Evolutionary conservation across 2,113 vertebrate genomes (phyloP).

Genomic region (Campylorhamphus procurvoides): DNA sequence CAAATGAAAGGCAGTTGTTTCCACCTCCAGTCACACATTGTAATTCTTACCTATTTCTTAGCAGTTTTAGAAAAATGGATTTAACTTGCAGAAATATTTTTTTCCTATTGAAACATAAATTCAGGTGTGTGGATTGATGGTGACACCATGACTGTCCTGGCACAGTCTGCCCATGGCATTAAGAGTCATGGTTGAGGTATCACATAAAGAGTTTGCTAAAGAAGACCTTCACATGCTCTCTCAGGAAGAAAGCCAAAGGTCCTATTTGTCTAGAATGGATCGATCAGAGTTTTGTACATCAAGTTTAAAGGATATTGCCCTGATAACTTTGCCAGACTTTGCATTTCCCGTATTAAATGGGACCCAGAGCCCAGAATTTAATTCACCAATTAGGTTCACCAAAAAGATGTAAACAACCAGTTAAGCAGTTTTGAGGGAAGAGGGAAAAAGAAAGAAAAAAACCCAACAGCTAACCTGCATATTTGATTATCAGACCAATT

Average conservation of each 20-base stretch:
- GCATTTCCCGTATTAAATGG: slow-evolving; percentile 12
- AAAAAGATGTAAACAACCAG: neutral
- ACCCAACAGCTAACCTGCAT: neutral
- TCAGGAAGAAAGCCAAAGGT: slow-evolving; percentile 31
- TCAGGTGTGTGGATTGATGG: neutral
- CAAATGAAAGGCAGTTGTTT: neutral
- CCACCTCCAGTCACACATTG: neutral
- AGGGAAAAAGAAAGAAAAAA: neutral
- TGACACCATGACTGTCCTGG: neutral
- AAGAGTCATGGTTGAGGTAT: neutral
- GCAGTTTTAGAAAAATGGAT: neutral
- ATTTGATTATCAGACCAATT: neutral
- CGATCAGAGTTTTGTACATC: neutral
- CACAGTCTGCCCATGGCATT: neutral
- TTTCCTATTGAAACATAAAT: neutral
- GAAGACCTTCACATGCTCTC: neutral
- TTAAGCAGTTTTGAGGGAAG: neutral
- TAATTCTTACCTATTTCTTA: neutral
- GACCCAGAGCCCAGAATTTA: neutral
- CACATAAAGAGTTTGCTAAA: neutral
- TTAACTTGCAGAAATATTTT: neutral
- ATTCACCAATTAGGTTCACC: neutral
- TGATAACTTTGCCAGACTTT: slow-evolving; percentile 25
- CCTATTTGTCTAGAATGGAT: neutral
- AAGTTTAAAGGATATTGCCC: neutral